Evolutionary conservation across 2,888 invertebrate genomes (phyloP).

Genomic region (Netelia fuscicornis): DNA sequence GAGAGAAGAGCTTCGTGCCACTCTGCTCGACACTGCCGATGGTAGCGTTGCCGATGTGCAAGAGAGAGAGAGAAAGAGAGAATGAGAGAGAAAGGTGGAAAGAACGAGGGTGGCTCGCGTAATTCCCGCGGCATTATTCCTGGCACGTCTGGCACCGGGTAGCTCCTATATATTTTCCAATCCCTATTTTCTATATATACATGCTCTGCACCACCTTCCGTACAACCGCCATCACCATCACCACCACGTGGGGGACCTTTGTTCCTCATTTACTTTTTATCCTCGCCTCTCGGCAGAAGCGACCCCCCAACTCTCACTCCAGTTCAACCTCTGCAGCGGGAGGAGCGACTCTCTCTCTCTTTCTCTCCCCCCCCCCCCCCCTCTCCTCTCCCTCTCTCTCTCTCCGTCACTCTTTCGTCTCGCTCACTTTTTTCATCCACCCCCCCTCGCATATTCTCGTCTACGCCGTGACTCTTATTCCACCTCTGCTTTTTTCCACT

Average conservation of each 20-base stretch:
- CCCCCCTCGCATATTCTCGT: conserved; percentile 57
- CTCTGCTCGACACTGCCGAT: conserved; percentile 35
- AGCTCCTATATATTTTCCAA: conserved; percentile 73
- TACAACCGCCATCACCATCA: conserved; percentile 36
- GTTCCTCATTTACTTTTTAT: conserved; percentile 85
- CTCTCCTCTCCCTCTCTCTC: conserved; percentile 40
- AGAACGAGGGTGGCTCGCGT: conserved; percentile 76
- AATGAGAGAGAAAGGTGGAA: conserved; percentile 6
- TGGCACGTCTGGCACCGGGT: conserved; percentile 82
- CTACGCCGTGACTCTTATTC: conserved; percentile 57
- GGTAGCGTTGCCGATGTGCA: conserved; percentile 7
- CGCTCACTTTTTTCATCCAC: conserved; percentile 58
- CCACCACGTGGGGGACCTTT: conserved; percentile 77
- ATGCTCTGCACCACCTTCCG: conserved; percentile 46
- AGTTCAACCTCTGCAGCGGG: conserved; percentile 7
- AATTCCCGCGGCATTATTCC: conserved; percentile 84
- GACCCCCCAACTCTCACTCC: conserved; percentile 70
- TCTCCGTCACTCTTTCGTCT: conserved; percentile 46
- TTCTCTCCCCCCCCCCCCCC: conserved; percentile 44
- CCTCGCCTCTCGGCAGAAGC: conserved; percentile 76
- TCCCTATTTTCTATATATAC: conserved; percentile 56
- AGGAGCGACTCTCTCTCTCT: conserved; percentile 49
- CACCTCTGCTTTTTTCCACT: conserved; percentile 20
- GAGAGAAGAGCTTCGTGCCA: conserved; percentile 58
- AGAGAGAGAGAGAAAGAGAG: conserved; percentile 9